Evolutionary conservation across 2,888 invertebrate genomes (phyloP), one percentile per base, ranked within the genome.

Genomic region (Apamea anceps): DNA sequence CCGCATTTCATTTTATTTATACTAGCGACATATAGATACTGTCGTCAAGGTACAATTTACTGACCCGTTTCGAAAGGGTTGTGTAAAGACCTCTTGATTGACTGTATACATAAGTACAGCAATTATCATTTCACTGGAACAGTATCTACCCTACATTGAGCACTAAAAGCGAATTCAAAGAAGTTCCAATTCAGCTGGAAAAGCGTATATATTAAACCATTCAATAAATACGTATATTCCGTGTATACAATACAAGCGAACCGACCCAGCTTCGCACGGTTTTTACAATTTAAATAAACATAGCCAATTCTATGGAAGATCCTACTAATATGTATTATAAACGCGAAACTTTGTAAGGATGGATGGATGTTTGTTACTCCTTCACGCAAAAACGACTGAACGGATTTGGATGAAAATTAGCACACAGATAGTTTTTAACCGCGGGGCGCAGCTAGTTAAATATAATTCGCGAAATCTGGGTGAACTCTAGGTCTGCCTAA

Each of bases 201-300:
- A 57, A 45, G 60, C 65, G 32, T 51, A 51, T 45, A 37, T 28
- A 75, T 62, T 77, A 68, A 60, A 65, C 37, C 57, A 48, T 82
- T 82, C 48, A 74, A 79, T 83, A 83, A 77, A 85, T 87, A 77
- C 72, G 37, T 48, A 45, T 71, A 65, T 74, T 67, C 28, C 60
- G 28, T 68, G 75, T 54, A 85, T 75, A 54, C 37, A 79, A 80
- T 80, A 60, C 72, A 28, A 68, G 68, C 28, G 7, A 68, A 12
- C 1, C 21, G 0, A 6, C 7, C 68, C 1, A 10, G 28, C 0
- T 68, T 28, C 12, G 28, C 12, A 2, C 18, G 45, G 45, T 6
- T 45, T 45, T n/a, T 45, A 45, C 18, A 10, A 68, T 10, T 45
- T 21, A 1, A n/a, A 2, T 5, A 65, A 65, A 32, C 6, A 60